Evolutionary conservation across 2,888 invertebrate genomes (phyloP).

Genomic region (Beris chalybata): DNA sequence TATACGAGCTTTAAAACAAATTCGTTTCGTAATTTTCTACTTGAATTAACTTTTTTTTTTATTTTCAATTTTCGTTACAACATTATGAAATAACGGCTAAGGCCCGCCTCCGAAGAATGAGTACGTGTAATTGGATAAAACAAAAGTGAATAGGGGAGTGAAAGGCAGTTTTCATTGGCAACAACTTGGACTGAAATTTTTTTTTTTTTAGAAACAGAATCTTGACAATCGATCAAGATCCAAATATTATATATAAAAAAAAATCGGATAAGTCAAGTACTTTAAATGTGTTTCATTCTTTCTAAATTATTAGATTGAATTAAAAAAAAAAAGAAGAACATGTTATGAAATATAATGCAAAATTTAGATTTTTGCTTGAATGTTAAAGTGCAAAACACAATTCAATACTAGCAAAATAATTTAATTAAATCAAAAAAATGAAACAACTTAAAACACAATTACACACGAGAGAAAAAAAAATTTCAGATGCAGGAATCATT

Average conservation of each 20-base stretch:
- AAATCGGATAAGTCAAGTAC: slow-evolving; percentile 7
- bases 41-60: neutral
- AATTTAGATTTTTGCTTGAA: slow-evolving; percentile 14
- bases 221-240: no score
- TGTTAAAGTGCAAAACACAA: neutral
- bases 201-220: slow-evolving; percentile 14
- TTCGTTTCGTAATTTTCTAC: neutral
- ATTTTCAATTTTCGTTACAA: neutral
- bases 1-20: no score
- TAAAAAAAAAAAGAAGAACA: slow-evolving; percentile 2
- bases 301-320: neutral
- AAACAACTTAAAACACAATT: neutral
- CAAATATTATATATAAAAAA: no score
- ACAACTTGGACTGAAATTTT: slow-evolving; percentile 38
- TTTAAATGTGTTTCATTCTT: slow-evolving; percentile 28
- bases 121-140: neutral
- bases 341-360: neutral
- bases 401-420: slow-evolving; percentile 10
- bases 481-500: slow-evolving; percentile 35
- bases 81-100: neutral
- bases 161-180: slow-evolving; percentile 39
- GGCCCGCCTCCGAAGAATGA: neutral
- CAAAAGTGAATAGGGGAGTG: neutral
- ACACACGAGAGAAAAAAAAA: slow-evolving; percentile 17
- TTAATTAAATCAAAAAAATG: no score